Base-by-base conservation (phyloP, 2,888 invertebrate genomes). In the Polia nebulosa region DNA sequence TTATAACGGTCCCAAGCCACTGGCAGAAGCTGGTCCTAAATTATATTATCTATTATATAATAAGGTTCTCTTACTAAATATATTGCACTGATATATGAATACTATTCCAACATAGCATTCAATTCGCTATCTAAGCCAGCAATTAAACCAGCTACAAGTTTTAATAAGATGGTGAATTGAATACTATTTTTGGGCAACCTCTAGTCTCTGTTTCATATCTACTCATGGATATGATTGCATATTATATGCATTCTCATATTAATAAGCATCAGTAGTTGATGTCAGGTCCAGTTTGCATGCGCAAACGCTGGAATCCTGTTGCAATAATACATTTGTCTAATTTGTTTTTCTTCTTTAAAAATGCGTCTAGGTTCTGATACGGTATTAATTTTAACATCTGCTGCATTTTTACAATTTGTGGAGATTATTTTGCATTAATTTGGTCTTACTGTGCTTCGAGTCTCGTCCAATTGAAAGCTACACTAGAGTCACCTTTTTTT, bases 171-270 rank as follows among this genome's bases (percentile, higher is more conserved):
- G n/a, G n/a, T n/a, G n/a, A n/a, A n/a, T n/a, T n/a, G n/a, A n/a
- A n/a, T n/a, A n/a, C n/a, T n/a, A n/a, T n/a, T n/a, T n/a, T n/a
- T n/a, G n/a, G n/a, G n/a, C n/a, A n/a, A n/a, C n/a, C n/a, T n/a
- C n/a, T n/a, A 8, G 39, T 13, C 66, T 72, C 57, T 72, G 72
- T 36, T n/a, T n/a, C 2, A 0, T 47, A 22, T 44, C 36, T 55
- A 72, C 53, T 72, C 72, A 0, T 17, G 22, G 1, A 20, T 11
- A 56, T 13, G 0, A 57, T 17, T 56, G 51, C 51, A 69, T 56
- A 75, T 60, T 49, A 47, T 55, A 25, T 32, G 56, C 65, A 79
- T 76, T 71, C 74, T 77, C 57, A 57, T 63, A 47, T 60, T 68
- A 76, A 68, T 79, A 58, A n/a, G 47, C 27, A 67, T 71, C 49